A percentile compares a stretch with the other conserved stretches of the same genome.
These are phyloP conservation scores for Zoanthus sociatus DNA, from an alignment of 92 coral and sea anemone species.

Conservation along the genomic window DNA sequence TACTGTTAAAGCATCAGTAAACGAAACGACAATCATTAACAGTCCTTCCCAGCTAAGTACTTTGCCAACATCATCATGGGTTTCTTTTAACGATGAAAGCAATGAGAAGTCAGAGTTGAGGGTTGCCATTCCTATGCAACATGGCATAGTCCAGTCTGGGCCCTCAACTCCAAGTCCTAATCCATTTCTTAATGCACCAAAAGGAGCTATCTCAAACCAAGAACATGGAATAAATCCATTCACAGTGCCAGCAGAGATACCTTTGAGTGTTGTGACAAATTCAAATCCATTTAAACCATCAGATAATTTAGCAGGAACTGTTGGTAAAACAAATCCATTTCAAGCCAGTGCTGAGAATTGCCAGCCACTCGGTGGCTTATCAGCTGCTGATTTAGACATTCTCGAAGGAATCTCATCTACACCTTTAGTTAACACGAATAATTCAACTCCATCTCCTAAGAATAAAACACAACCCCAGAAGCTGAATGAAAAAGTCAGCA, in stretches of 20 bases:
- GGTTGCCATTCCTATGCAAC: constrained; percentile 60
- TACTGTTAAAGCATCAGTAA: neutral
- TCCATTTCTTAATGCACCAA: constrained; percentile 74
- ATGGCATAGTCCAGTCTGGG: neutral
- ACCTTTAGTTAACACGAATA: neutral
- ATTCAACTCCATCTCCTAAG: neutral
- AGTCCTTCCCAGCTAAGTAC: neutral
- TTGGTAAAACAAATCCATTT: constrained; percentile 46
- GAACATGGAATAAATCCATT: constrained; percentile 57
- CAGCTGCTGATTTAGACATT: constrained; percentile 45
- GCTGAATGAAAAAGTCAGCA: constrained; percentile 2
- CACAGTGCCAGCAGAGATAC: constrained; percentile 54
- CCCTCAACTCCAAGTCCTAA: constrained; percentile 81
- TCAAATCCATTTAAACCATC: constrained; percentile 85
- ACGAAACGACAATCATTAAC: neutral
- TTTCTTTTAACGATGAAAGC: constrained; percentile 20
- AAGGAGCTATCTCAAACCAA: constrained; percentile 44
- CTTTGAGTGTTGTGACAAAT: constrained; percentile 58
- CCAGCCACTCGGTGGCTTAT: constrained; percentile 25
- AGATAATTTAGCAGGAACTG: constrained; percentile 2
- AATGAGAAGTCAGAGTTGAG: constrained; percentile 53
- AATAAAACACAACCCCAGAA: neutral
- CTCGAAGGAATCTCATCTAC: constrained; percentile 30
- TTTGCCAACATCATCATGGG: constrained; percentile 18
- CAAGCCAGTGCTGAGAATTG: neutral